Evolutionary conservation across 2,113 vertebrate genomes (phyloP), one percentile per base, ranked within the genome.

Genomic region (Penelope pileata): DNA sequence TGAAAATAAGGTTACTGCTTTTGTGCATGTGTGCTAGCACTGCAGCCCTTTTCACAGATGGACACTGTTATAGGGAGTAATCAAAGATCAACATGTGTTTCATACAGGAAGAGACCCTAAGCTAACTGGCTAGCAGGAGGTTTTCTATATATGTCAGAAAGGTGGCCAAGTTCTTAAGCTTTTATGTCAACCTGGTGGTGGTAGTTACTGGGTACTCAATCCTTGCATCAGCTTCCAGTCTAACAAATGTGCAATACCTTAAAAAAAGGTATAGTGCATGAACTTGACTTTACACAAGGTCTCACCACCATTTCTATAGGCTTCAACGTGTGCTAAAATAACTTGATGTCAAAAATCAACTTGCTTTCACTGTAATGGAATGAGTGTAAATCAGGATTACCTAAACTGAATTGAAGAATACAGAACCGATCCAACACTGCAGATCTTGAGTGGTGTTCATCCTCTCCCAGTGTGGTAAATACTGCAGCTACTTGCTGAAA

Each of bases 391-490:
- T 29, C n/a, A 72, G 34, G 24, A n/a, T 43, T 82, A 34, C 17
- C 56, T 6, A 9, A 38, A 21, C 4, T 12, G 42, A 30, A 11
- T 53, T 18, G 1, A 15, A 38, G 69, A 36, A 34, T 10, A 12
- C 54, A 73, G 48, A 58, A 27, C n/a, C 48, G 75, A 22, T 10
- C 48, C 45, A 7, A 2, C 1, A 26, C 69, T 81, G 62, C 56
- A 36, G 0, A 40, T 47, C 17, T 27, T 5, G 5, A 50, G 27
- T 40, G 50, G 38, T 3, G 1, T 24, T 68, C 0, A 0, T 78
- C 43, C 34, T 48, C 69, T 72, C 69, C 30, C 47, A 16, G 15
- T 8, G 8, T 9, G n/a, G 23, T 19, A 48, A 94, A 72, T 8
- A 16, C 0, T 14, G 56, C 58, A 85, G 69, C 19, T 18, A 4